Evolutionary conservation across 2,888 invertebrate genomes (phyloP).

Genomic region (Ornithoptera alexandrae): DNA sequence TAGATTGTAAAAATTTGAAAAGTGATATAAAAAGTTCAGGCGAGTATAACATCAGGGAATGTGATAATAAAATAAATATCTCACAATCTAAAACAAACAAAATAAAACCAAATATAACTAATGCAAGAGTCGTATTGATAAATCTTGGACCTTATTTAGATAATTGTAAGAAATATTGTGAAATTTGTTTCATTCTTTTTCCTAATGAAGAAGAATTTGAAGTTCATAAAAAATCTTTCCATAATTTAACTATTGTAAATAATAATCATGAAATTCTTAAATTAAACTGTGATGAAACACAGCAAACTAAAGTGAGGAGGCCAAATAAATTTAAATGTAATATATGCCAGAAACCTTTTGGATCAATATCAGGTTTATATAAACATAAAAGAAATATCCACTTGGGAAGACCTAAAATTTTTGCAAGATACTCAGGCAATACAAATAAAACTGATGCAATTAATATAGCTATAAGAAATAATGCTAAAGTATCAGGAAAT

Average conservation of each 20-base stretch:
- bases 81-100: constrained; percentile 38
- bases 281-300: neutral
- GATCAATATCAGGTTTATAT: constrained; percentile 34
- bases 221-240: constrained; percentile 38
- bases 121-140: constrained; percentile 43
- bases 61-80: neutral
- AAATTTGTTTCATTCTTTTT: constrained; percentile 56
- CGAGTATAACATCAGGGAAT: neutral
- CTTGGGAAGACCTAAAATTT: constrained; percentile 24
- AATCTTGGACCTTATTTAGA: constrained; percentile 48
- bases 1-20: constrained; percentile 5
- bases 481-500: neutral
- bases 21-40: neutral
- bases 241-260: constrained; percentile 28
- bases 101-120: constrained; percentile 46
- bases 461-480: constrained; percentile 16
- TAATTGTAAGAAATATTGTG: constrained; percentile 53
- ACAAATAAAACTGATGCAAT: constrained; percentile 29
- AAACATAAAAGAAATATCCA: constrained; percentile 43
- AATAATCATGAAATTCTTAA: constrained; percentile 13
- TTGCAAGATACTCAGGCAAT: constrained; percentile 25
- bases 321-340: constrained; percentile 37
- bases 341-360: constrained; percentile 39
- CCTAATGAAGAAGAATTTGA: constrained; percentile 38
- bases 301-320: constrained; percentile 15